Conservation (phyloP, 2,113 vertebrate genomes). For the Clarias macrocephalus region DNA sequence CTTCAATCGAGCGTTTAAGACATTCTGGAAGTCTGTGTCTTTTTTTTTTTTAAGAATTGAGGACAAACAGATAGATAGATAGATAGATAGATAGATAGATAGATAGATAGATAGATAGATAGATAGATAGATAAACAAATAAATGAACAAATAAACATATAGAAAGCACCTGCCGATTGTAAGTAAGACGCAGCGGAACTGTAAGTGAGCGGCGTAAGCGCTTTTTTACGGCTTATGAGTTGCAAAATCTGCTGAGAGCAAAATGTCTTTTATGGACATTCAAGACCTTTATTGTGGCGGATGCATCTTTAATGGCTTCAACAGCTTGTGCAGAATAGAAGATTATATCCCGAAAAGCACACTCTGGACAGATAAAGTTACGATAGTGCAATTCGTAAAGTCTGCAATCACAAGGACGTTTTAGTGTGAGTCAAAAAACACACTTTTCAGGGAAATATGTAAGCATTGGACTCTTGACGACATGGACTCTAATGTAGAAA, state of each 20-base stretch:
- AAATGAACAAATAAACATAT: conserved; percentile 44
- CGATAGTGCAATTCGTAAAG: neutral
- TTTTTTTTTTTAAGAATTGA: conserved; percentile 36
- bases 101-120: neutral
- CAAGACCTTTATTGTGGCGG: conserved; percentile 41
- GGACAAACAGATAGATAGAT: neutral
- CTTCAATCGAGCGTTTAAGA: conserved; percentile 31
- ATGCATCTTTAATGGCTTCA: conserved; percentile 49
- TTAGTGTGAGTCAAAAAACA: conserved; percentile 9
- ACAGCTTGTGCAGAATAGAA: conserved; percentile 40
- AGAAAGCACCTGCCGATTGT: conserved; percentile 31
- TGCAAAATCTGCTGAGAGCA: conserved; percentile 47
- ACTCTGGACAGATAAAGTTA: conserved; percentile 34
- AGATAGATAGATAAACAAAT: neutral
- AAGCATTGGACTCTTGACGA: neutral
- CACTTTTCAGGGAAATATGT: neutral
- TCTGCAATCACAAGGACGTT: neutral
- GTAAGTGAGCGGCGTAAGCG: conserved; percentile 32
- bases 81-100: neutral
- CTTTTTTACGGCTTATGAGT: conserved; percentile 40
- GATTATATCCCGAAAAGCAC: conserved; percentile 38
- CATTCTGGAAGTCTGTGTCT: conserved; percentile 42
- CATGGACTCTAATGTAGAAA: neutral
- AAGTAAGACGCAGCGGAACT: conserved; percentile 9
- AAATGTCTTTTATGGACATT: conserved; percentile 50